phyloP scores from a whole-genome alignment of 2,888 invertebrate species.

The Tachina lurida region DNA sequence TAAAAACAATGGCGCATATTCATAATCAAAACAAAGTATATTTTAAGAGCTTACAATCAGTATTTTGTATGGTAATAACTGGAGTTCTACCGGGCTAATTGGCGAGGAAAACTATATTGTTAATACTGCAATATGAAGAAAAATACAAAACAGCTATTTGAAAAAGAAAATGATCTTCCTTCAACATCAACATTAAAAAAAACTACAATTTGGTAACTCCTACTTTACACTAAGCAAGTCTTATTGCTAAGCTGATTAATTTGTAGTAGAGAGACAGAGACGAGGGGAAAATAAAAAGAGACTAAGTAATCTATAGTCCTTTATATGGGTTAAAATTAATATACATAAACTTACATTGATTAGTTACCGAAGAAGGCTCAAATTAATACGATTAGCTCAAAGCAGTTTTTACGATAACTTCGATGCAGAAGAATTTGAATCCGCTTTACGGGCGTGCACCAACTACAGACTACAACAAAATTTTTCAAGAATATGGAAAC shows the following conservation, averaged over 20 bases:
- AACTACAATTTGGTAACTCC: too few species aligned
- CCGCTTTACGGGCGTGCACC: background rate
- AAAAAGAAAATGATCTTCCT: background rate
- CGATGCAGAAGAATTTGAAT: background rate
- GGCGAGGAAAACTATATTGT: background rate
- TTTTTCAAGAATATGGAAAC: background rate
- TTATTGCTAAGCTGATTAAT: too few species aligned
- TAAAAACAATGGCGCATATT: too few species aligned
- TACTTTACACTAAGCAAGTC: too few species aligned
- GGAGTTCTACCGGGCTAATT: background rate
- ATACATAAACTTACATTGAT: too few species aligned
- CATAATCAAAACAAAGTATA: too few species aligned
- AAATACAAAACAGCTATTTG: background rate
- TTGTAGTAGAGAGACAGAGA: too few species aligned
- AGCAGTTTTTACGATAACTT: background rate
- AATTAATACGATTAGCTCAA: too few species aligned
- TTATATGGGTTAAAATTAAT: background rate
- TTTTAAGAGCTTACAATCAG: too few species aligned
- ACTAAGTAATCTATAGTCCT: background rate
- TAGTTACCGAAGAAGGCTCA: too few species aligned
- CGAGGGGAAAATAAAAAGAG: background rate
- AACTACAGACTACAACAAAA: background rate
- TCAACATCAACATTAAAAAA: background rate
- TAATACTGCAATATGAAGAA: slow-evolving; percentile 5
- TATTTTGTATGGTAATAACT: too few species aligned